Base-by-base conservation (phyloP, 2,113 vertebrate genomes). In the Sapayoa aenigma region DNA sequence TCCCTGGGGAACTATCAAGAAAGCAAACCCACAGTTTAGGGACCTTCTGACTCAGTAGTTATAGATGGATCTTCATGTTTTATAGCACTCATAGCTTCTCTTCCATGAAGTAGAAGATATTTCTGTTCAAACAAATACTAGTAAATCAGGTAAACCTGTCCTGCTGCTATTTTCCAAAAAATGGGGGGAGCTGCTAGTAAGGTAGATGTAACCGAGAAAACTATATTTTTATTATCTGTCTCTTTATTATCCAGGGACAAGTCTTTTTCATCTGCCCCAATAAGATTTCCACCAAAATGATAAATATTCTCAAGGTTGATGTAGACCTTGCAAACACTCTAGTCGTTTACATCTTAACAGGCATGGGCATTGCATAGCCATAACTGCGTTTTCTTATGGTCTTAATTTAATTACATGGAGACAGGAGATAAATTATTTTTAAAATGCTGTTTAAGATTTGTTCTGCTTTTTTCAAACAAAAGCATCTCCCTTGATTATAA, bases 301-400 rank as follows among this genome's bases (percentile, higher is more conserved):
- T 21, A 24, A 58, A 12, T 58, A 71, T 78, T 49, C 39, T 90
- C 23, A 21, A 66, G 74, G 39, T 31, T 47, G 25, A 44, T 59
- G 37, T 31, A 82, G 74, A 49, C 41, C 31, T 25, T 86, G 59
- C 22, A 82, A 31, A 2, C n/a, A 30, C 68, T 91, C 33, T 65
- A 16, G 22, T 67, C 0, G 0, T 62, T 78, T 71, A 35, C 50
- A 33, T 77, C 6, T 0, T 41, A 66, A 46, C 0, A 0, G 37
- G 24, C 44, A 76, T 44, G 44, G 84, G 18, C 28, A 24, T 33
- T 19, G 14, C 23, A 5, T 11, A 52, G 37, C n/a, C 31, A 4
- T 44, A 84, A 52, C 49, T 62, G 30, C 39, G 8, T 71, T 55
- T 74, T 50, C 55, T 65, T 0, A 0, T 33, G 30, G 21, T 62